Evolutionary conservation across 1,140 invertebrate species (phyloP).

Genomic region (Drosophila elegans): DNA sequence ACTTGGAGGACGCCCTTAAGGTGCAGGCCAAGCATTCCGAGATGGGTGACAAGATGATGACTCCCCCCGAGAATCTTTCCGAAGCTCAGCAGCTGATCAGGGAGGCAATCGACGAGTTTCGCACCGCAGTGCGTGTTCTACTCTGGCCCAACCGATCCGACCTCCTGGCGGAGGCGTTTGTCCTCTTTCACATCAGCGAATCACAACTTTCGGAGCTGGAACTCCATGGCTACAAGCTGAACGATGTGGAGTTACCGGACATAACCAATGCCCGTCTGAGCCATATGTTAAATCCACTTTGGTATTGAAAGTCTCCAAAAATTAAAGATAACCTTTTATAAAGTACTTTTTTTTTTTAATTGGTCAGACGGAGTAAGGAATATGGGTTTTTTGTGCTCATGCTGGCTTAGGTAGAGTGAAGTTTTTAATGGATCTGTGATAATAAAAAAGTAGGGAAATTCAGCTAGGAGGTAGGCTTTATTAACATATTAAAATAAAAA

Average conservation of each 20-base stretch:
- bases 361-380: too few species aligned
- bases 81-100: constrained; percentile 48
- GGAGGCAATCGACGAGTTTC: constrained; percentile 56
- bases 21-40: constrained; percentile 27
- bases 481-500: too few species aligned
- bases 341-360: too few species aligned
- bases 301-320: constrained; percentile 36
- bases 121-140: constrained; percentile 42
- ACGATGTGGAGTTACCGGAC: constrained; percentile 9
- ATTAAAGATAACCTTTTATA: neutral
- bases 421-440: too few species aligned
- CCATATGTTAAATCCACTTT: constrained; percentile 53
- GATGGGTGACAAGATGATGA: neutral
- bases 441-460: too few species aligned
- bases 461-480: too few species aligned
- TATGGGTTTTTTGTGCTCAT: too few species aligned
- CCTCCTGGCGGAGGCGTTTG: constrained; percentile 42
- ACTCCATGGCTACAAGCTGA: constrained; percentile 40
- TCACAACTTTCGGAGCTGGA: constrained; percentile 23
- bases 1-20: constrained; percentile 49
- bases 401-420: too few species aligned
- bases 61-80: constrained; percentile 7
- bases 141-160: constrained; percentile 58
- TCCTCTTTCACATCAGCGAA: constrained; percentile 59
- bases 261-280: constrained; percentile 42